Evolutionary conservation across 1,140 invertebrate genomes (phyloP), one percentile per base, ranked within the genome.

Genomic region (Galleria mellonella): DNA sequence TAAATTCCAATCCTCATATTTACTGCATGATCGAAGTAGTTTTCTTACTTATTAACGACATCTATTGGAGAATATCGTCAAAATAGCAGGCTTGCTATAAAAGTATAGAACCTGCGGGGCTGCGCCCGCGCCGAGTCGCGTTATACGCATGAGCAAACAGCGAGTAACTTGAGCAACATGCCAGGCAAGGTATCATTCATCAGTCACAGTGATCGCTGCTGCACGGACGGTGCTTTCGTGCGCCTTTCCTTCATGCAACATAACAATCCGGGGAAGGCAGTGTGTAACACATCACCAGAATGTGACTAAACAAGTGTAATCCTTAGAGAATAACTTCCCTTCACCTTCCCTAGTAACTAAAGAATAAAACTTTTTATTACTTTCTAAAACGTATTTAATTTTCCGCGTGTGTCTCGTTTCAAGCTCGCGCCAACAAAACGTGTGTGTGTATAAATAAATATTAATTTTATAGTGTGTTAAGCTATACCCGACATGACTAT

Each of bases 401-500:
- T 78, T 82, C 75, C 73, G 81, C 67, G 81, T 83, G 77, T 82
- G 73, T 77, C 57, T 72, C 71, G 64, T 62, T 70, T 55, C 70
- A 65, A 74, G 67, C 63, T 76, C 68, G 62, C 76, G 72, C 63
- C 68, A 74, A 82, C 72, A 75, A 72, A 72, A 70, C 75, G 74
- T 76, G 75, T 79, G 72, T 74, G 70, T 79, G 72, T 75, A 68
- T 81, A 65, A 66, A 76, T 81, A 78, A 79, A 78, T 76, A 78
- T 73, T 71, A 72, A 83, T 68, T 73, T 70, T 55, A 68, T 75
- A 66, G 64, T 71, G 55, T 66, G 51, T 69, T 64, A 64, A 73
- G 52, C 51, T 59, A 47, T 55, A 64, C 55, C 51, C 66, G 58
- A 70, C 54, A 96, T 96, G 94, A 96, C 94, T 58, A 91, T 96